Conservation (phyloP, 2,113 vertebrate species). For the Centropus bengalensis region DNA sequence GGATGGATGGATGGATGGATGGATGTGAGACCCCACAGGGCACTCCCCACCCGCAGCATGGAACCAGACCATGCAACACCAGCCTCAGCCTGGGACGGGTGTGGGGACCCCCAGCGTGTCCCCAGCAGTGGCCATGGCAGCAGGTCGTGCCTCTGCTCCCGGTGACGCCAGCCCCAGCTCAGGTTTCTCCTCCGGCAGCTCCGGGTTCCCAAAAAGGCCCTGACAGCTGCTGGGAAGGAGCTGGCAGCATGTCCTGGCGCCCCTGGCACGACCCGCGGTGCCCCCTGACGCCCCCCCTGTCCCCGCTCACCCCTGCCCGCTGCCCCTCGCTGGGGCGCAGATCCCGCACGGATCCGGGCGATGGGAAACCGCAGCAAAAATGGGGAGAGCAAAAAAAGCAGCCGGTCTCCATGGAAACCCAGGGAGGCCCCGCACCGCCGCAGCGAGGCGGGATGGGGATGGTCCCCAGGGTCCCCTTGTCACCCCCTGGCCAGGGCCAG, state of each 20-base stretch:
- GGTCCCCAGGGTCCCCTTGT: not conserved
- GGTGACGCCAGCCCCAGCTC: not conserved
- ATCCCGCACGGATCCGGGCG: not conserved
- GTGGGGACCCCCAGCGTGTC: not conserved
- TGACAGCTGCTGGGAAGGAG: slow-evolving; percentile 12
- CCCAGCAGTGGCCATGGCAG: not conserved
- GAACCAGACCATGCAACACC: not conserved
- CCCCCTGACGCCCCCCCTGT: not conserved
- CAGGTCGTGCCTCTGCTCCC: not conserved
- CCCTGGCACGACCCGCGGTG: not conserved
- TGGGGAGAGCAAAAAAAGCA: not conserved
- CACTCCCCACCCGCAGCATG: not conserved
- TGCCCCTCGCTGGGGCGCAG: not conserved
- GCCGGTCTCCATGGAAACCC: slow-evolving; percentile 46
- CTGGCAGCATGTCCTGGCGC: accelerated
- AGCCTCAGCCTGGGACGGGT: accelerated
- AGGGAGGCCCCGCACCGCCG: not conserved
- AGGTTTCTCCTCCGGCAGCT: slow-evolving; percentile 1
- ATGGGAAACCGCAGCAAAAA: not conserved
- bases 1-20: too few species aligned
- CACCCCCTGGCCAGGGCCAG: not conserved
- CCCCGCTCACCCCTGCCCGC: not conserved
- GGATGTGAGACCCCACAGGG: accelerated
- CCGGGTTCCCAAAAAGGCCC: not conserved
- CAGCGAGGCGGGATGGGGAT: not conserved